Evolutionary conservation across 53 echinoderm and acorn worm genomes (phyloP).

Genomic region (Luidia sarsii): DNA sequence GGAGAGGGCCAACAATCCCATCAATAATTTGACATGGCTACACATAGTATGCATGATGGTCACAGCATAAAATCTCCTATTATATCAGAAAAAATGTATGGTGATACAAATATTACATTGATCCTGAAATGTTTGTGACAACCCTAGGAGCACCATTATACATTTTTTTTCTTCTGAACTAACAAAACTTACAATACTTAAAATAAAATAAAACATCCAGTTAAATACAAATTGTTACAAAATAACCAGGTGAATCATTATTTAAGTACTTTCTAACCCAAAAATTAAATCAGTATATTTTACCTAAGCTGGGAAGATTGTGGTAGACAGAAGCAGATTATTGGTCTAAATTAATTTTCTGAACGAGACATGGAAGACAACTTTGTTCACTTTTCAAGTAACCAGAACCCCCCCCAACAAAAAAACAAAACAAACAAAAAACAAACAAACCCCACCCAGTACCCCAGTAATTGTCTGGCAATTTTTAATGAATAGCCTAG

Average conservation of each 20-base stretch:
- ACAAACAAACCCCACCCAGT: background rate
- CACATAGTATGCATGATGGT: too few relatives aligned
- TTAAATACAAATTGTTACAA: too few relatives aligned
- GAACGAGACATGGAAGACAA: constrained; percentile 12
- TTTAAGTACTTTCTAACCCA: background rate
- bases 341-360: background rate
- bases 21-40: too few relatives aligned
- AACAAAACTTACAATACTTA: background rate
- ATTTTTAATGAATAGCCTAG: background rate
- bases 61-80: too few relatives aligned
- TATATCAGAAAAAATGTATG: too few relatives aligned
- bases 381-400: background rate
- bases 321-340: background rate
- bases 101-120: too few relatives aligned
- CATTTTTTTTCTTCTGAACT: background rate
- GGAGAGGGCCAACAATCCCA: too few relatives aligned
- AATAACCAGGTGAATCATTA: too few relatives aligned
- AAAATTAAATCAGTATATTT: background rate
- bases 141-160: background rate
- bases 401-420: background rate
- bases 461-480: background rate
- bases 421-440: background rate
- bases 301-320: background rate
- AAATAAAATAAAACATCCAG: background rate
- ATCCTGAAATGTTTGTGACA: too few relatives aligned